Base-by-base conservation (phyloP, 2,888 invertebrate genomes). In the Lycaena phlaeas region DNA sequence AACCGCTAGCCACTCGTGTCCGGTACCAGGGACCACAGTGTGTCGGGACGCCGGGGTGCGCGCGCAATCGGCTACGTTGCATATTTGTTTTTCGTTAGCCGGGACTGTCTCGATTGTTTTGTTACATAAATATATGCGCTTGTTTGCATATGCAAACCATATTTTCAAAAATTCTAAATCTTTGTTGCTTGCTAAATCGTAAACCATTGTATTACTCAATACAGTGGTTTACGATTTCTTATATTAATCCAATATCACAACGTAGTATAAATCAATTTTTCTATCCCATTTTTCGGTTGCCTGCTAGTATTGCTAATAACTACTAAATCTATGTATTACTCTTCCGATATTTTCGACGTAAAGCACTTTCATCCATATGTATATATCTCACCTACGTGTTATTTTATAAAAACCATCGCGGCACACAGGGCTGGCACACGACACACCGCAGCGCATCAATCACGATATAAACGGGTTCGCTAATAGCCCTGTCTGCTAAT, bases 31-130 rank as follows among this genome's bases (percentile, higher is more conserved):
- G 45, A 39, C 43, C 36, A 51, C 46, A 49, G 50, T 48, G 52
- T 45, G 58, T 52, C 56, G 59, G 57, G 56, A 45, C 48, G 39
- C 11, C 29, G 40, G 27, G 28, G 7, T 72, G 74, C 74, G 75
- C 74, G 74, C 74, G 74, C 74, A 69, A 4, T 52, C 12, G 51
- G 39, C 45, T 59, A 56, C 64, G 55, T 51, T 49, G 51, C 50
- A 49, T 45, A 51, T 45, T 45, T 40, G 42, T 42, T 43, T 42
- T 41, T 43, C 43, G 36, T 40, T 44, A 25, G 40, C 36, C 29
- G 34, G 42, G 42, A 48, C 48, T 39, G 42, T 41, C 45, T 45
- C 44, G 41, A 14, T 43, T 12, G 22, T 34, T 18, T 34, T 22
- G 34, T 34, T 22, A 22, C 10, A 5, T 27, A 27, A 27, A 27